These are phyloP conservation scores for Synaphobranchus kaupii DNA, from an alignment of 2,797 vertebrate genomes.

Conservation along the genomic window DNA sequence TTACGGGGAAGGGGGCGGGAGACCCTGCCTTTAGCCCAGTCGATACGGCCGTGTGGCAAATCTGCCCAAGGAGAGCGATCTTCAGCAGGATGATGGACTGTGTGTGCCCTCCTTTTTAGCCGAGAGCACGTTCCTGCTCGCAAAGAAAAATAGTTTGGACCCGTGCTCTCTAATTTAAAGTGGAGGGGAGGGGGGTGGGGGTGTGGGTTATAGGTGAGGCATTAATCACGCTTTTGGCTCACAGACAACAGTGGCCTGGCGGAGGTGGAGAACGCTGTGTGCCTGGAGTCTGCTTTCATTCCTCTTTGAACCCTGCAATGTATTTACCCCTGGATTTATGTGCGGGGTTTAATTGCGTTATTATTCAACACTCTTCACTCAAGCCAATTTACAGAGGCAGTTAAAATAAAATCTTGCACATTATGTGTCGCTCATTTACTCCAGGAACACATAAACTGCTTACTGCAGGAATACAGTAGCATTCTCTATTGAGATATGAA, in stretches of 20 bases:
- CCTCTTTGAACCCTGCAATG: constrained; percentile 41
- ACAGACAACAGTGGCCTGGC: constrained; percentile 32
- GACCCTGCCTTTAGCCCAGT: constrained; percentile 69
- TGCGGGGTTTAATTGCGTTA: constrained; percentile 18
- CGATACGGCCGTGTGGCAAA: constrained; percentile 65
- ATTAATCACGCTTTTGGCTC: constrained; percentile 72
- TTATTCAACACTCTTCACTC: neutral
- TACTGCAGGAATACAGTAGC: neutral
- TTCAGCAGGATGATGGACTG: constrained; percentile 74
- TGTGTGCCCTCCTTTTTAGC: constrained; percentile 73
- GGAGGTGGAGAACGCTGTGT: constrained; percentile 46
- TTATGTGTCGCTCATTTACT: neutral
- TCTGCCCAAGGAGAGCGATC: constrained; percentile 67
- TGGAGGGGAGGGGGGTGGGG: constrained; percentile 45
- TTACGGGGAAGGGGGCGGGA: constrained; percentile 71
- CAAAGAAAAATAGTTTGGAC: constrained; percentile 78
- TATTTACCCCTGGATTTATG: constrained; percentile 49
- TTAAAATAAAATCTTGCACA: neutral
- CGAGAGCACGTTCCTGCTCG: constrained; percentile 68
- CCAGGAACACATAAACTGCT: neutral
- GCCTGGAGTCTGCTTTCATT: constrained; percentile 40
- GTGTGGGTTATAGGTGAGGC: constrained; percentile 66
- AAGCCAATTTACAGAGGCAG: neutral
- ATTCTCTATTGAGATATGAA: constrained; percentile 6
- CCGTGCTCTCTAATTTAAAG: constrained; percentile 73